Conservation (phyloP, 2,113 vertebrate species). For the Catharus minimus region DNA sequence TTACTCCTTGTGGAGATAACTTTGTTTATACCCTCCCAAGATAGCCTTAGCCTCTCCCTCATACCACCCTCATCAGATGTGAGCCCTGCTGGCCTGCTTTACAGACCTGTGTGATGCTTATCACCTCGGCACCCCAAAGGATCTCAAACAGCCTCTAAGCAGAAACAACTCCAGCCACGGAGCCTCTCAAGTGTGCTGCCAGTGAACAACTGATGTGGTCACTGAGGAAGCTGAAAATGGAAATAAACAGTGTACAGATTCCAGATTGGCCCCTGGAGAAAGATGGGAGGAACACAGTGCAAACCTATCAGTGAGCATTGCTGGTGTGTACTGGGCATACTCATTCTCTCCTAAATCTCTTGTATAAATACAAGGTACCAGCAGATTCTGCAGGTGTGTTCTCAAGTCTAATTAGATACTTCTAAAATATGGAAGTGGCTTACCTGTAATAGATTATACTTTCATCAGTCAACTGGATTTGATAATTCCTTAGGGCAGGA, state of each 20-base stretch:
- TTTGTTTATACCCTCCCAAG: not conserved
- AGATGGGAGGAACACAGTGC: not conserved
- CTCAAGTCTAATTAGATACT: not conserved
- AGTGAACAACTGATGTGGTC: not conserved
- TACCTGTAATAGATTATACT: not conserved
- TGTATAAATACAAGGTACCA: not conserved
- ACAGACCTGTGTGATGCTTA: not conserved
- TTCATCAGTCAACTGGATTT: not conserved
- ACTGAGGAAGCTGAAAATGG: not conserved
- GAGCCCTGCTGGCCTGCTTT: not conserved
- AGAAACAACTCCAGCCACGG: fast-evolving
- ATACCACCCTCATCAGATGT: not conserved
- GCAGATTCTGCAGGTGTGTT: not conserved
- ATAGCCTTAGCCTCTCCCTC: not conserved
- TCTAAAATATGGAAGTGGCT: not conserved
- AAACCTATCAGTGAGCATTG: not conserved
- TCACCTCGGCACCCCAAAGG: fast-evolving
- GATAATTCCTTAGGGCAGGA: not conserved
- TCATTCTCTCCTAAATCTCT: not conserved
- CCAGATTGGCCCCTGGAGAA: not conserved
- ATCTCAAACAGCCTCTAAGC: not conserved
- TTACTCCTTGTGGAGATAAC: not conserved
- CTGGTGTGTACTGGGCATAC: not conserved
- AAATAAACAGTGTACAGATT: not conserved
- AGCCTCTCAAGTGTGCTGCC: not conserved